Evolutionary conservation across 2,888 invertebrate species (phyloP).

Genomic region (Dermolepida albohirtum): DNA sequence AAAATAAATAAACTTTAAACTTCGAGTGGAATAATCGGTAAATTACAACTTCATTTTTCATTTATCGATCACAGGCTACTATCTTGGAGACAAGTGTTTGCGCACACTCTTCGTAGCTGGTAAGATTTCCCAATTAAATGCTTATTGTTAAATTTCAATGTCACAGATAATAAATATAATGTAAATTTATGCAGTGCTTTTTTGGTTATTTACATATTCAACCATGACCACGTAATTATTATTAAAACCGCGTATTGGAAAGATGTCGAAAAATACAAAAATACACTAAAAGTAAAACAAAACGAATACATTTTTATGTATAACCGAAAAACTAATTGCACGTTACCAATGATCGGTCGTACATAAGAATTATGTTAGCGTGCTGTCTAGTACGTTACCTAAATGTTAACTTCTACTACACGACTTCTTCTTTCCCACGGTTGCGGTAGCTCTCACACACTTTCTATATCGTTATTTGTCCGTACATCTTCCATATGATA

Average conservation of each 20-base stretch:
- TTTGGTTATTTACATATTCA: too few relatives aligned
- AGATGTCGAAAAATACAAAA: neutral
- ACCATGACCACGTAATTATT: neutral
- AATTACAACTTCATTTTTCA: too few relatives aligned
- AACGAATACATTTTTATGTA: neutral
- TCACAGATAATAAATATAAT: too few relatives aligned
- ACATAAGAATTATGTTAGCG: conserved; percentile 50
- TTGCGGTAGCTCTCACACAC: conserved; percentile 58
- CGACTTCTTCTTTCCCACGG: conserved; percentile 60
- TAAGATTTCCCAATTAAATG: too few relatives aligned
- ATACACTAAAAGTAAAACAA: neutral
- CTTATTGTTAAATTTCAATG: too few relatives aligned
- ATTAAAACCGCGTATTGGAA: neutral
- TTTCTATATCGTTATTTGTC: conserved; percentile 55
- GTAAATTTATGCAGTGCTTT: too few relatives aligned
- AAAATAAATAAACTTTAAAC: too few relatives aligned
- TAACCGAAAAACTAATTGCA: conserved; percentile 14
- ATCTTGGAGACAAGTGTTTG: too few relatives aligned
- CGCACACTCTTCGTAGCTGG: too few relatives aligned
- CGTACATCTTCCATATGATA: conserved; percentile 47
- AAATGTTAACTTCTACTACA: conserved; percentile 60
- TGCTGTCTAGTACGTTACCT: conserved; percentile 53
- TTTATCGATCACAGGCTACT: too few relatives aligned
- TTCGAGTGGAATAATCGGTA: too few relatives aligned
- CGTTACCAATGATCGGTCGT: conserved; percentile 23